Conservation (phyloP, 2,113 vertebrate genomes). For the Halichoeres trimaculatus region DNA sequence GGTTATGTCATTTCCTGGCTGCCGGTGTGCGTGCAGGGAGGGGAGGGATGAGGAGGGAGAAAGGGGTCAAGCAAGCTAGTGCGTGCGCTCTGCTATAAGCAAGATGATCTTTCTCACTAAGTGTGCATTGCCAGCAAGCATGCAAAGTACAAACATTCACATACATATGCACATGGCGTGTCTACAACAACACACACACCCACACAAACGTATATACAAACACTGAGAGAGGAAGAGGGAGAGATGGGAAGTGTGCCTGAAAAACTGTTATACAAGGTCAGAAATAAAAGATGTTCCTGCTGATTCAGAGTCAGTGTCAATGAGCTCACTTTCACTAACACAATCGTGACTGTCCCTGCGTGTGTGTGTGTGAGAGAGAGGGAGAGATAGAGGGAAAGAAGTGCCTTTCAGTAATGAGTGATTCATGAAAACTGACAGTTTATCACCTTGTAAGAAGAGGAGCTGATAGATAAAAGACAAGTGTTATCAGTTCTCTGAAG, state of each 20-base stretch:
- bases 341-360: not conserved
- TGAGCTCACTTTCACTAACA: slow-evolving; percentile 38
- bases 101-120: slow-evolving; percentile 63
- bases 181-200: slow-evolving; percentile 13
- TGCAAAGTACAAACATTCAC: slow-evolving; percentile 55
- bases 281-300: slow-evolving; percentile 35
- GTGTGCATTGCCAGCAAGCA: slow-evolving; percentile 49
- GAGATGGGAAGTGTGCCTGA: slow-evolving; percentile 8
- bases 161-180: slow-evolving; percentile 50
- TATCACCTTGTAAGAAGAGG: slow-evolving; percentile 41
- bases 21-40: slow-evolving; percentile 41
- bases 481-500: slow-evolving; percentile 26
- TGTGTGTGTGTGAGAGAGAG: slow-evolving; percentile 7
- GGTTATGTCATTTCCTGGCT: slow-evolving; percentile 77
- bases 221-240: not conserved
- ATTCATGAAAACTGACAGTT: slow-evolving; percentile 37
- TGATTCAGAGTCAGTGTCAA: slow-evolving; percentile 35
- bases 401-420: slow-evolving; percentile 25
- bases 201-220: slow-evolving; percentile 38
- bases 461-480: slow-evolving; percentile 15
- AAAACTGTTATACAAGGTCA: slow-evolving; percentile 37
- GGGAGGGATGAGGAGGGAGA: slow-evolving; percentile 29
- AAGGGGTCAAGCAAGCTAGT: slow-evolving; percentile 63
- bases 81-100: slow-evolving; percentile 55
- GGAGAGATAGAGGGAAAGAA: not conserved